These are phyloP conservation scores for Orchestia grillus DNA, from an alignment of 1,140 invertebrate genomes.

Conservation along the genomic window DNA sequence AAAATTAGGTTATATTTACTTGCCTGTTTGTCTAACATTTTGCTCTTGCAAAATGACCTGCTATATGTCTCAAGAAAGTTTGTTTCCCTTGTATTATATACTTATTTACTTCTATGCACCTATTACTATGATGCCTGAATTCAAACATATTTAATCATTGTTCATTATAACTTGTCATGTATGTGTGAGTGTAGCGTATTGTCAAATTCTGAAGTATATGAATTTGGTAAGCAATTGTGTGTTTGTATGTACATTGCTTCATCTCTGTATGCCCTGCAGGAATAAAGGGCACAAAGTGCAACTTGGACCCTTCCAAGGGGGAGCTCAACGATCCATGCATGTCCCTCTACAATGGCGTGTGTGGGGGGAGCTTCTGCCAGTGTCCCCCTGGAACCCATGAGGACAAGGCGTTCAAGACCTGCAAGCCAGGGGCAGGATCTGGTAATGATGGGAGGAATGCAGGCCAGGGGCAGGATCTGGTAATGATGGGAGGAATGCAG, in stretches of 20 bases:
- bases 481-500: constrained; percentile 38
- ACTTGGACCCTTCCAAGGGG: constrained; percentile 61
- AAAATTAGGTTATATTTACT: too few relatives aligned
- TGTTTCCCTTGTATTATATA: too few relatives aligned
- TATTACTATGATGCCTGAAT: neutral
- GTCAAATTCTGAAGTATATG: neutral
- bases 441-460: constrained; percentile 45
- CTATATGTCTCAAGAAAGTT: too few relatives aligned
- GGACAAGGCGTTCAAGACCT: constrained; percentile 59
- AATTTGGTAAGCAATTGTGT: neutral
- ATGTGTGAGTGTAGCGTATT: neutral
- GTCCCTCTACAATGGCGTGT: constrained; percentile 62
- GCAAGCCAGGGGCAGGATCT: constrained; percentile 57
- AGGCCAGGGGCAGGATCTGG: constrained; percentile 51
- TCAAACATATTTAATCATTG: neutral
- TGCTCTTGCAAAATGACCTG: too few relatives aligned
- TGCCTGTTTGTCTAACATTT: too few relatives aligned
- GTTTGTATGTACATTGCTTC: neutral
- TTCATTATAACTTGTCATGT: neutral
- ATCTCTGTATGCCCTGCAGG: constrained; percentile 45
- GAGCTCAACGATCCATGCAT: constrained; percentile 62
- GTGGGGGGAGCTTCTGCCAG: constrained; percentile 59
- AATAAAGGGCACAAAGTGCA: constrained; percentile 62
- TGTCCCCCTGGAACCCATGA: constrained; percentile 63
- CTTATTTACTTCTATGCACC: neutral